Base-by-base conservation (phyloP, 2,797 vertebrate species). In the Labeo calbasu region DNA sequence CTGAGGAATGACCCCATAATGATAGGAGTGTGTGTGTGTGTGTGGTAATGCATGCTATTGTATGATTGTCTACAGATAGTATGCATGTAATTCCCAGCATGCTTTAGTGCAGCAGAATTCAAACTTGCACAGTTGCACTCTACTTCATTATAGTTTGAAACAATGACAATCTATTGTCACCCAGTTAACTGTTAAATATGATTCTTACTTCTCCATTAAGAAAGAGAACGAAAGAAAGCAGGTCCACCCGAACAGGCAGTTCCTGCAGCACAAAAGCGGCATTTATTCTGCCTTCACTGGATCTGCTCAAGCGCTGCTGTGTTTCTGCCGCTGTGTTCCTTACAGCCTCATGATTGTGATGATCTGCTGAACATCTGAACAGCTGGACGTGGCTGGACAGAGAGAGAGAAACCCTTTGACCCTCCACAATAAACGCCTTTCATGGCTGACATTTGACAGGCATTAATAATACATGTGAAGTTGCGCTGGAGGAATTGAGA, bases 401-500 rank as follows among this genome's bases (percentile, higher is more conserved):
- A 77, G 43, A 48, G 73, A 75, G 15, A 51, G 51, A 63, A 78
- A 66, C 57, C 82, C 93, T 94, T 94, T 95, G 86, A 93, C 88
- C 57, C 85, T 21, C 90, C 88, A 95, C 94, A 96, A 95, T 92
- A 90, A 85, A 46, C 19, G 87, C 84, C 91, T 94, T 94, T 95
- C 93, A 94, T 91, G 86, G 79, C 91, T 89, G 92, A 93, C 94
- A 94, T 95, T 92, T 92, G 90, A 82, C 89, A 87, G 65, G 89
- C 92, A 94, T 95, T 94, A 95, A 95, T 94, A 93, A 93, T 92
- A 91, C 92, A 93, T 93, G 91, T 88, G 87, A 76, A 68, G 84
- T 89, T 77, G 79, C 85, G 77, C 40, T 43, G 40, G 40, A 43
- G 40, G 40, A 43, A 8, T 7, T 43, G 40, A 43, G 8, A 43